Evolutionary conservation across 2,113 vertebrate species (phyloP).

Genomic region (Calyptomena viridis): DNA sequence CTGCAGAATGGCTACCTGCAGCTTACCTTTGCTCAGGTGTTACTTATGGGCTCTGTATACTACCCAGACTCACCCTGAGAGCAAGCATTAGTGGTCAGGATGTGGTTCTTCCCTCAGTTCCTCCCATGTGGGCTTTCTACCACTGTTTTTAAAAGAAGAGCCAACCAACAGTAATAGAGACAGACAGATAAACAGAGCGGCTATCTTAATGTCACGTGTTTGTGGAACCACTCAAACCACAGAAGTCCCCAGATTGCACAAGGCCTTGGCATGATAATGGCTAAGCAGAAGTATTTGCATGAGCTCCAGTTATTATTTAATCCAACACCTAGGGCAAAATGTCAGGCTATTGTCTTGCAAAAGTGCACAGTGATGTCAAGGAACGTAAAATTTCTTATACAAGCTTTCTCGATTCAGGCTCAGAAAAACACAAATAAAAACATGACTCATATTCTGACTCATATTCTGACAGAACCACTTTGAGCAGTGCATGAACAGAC

Average conservation of each 20-base stretch:
- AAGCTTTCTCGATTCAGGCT: constrained; percentile 1
- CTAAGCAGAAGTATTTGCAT: constrained; percentile 6
- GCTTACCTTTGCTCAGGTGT: not conserved
- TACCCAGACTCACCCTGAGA: not conserved
- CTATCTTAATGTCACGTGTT: not conserved
- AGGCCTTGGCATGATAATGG: not conserved
- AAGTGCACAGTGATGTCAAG: constrained; percentile 1
- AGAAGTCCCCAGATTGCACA: not conserved
- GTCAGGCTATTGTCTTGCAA: constrained; percentile 8
- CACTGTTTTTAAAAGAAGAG: not conserved
- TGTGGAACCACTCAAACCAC: not conserved
- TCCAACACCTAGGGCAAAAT: not conserved
- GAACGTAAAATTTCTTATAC: not conserved
- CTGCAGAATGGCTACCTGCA: not conserved
- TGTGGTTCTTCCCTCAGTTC: not conserved
- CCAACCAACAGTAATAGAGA: not conserved
- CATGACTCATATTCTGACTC: not conserved
- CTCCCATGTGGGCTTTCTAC: not conserved
- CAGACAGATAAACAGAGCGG: not conserved
- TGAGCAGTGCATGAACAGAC: not conserved
- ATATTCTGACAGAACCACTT: not conserved
- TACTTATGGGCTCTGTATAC: not conserved
- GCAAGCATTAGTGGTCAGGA: not conserved
- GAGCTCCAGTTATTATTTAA: constrained; percentile 36
- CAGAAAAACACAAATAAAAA: constrained; percentile 14